Conservation (phyloP, 1,140 invertebrate species). For the Drosophila eugracilis region DNA sequence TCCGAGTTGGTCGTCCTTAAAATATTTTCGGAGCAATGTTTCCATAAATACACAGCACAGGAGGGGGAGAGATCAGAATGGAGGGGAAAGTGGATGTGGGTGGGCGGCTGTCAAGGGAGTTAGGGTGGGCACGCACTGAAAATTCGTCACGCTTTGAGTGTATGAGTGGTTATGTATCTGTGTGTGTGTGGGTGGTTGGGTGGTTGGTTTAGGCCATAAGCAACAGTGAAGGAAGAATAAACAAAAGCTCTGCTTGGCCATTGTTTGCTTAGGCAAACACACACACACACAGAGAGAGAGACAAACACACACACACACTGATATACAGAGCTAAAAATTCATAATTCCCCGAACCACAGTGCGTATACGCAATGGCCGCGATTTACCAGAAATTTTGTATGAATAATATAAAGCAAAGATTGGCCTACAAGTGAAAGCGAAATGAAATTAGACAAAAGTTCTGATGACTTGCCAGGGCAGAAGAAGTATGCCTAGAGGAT, state of each 20-base stretch:
- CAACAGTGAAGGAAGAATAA: constrained; percentile 49
- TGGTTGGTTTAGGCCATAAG: constrained; percentile 25
- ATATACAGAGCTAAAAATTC: constrained; percentile 42
- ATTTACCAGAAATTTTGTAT: constrained; percentile 39
- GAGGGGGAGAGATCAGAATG: not conserved
- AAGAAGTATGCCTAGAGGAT: too few species aligned
- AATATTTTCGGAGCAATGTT: constrained; percentile 46
- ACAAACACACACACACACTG: constrained; percentile 11
- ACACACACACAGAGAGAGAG: constrained; percentile 3
- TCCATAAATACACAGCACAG: constrained; percentile 51
- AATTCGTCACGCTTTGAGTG: constrained; percentile 1
- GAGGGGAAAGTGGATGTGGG: not conserved
- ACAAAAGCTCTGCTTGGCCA: constrained; percentile 70
- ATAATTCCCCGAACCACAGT: constrained; percentile 57
- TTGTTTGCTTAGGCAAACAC: constrained; percentile 61
- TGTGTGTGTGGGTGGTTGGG: not conserved
- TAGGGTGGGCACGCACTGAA: constrained; percentile 31
- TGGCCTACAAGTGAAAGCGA: constrained; percentile 74
- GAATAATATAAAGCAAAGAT: constrained; percentile 62
- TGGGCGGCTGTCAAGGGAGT: constrained; percentile 6
- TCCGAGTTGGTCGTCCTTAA: constrained; percentile 36
- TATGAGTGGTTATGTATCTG: constrained; percentile 5
- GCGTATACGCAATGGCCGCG: constrained; percentile 46
- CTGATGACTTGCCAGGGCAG: constrained; percentile 50
- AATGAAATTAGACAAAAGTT: constrained; percentile 75